A percentile compares a stretch with the other conserved stretches of the same genome.
Conservation (phyloP, 1,140 invertebrate species). For the Steinernema khuongi region DNA sequence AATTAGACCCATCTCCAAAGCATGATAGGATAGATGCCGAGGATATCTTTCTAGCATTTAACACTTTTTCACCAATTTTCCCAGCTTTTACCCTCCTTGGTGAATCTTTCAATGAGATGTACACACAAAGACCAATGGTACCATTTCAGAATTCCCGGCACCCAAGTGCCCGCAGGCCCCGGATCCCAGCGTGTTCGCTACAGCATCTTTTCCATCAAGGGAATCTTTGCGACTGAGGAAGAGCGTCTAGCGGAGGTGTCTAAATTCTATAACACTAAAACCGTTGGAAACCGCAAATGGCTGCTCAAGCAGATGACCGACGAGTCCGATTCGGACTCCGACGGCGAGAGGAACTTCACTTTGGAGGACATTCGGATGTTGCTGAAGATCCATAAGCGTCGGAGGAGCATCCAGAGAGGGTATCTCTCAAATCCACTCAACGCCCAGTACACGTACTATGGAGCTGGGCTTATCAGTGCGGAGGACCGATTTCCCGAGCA, state of each 20-base stretch:
- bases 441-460: slow-evolving; percentile 50
- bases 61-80: too few species aligned
- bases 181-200: slow-evolving; percentile 36
- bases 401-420: slow-evolving; percentile 42
- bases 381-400: slow-evolving; percentile 43
- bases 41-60: too few species aligned
- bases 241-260: slow-evolving; percentile 37
- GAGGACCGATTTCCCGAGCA: slow-evolving; percentile 43
- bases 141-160: slow-evolving; percentile 42
- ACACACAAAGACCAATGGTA: not conserved
- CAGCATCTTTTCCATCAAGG: slow-evolving; percentile 44
- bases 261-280: slow-evolving; percentile 37
- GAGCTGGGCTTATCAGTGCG: slow-evolving; percentile 42
- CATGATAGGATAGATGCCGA: too few species aligned
- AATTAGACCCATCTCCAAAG: too few species aligned
- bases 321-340: slow-evolving; percentile 49
- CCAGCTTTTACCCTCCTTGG: too few species aligned
- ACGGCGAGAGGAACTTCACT: slow-evolving; percentile 42
- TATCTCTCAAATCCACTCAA: slow-evolving; percentile 44
- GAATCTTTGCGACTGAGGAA: slow-evolving; percentile 14
- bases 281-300: slow-evolving; percentile 40
- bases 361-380: slow-evolving; percentile 39
- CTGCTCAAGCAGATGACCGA: slow-evolving; percentile 44
- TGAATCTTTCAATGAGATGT: not conserved
- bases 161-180: slow-evolving; percentile 26